Base-by-base conservation (phyloP, 1,140 invertebrate genomes). In the Drosophila prosaltans region DNA sequence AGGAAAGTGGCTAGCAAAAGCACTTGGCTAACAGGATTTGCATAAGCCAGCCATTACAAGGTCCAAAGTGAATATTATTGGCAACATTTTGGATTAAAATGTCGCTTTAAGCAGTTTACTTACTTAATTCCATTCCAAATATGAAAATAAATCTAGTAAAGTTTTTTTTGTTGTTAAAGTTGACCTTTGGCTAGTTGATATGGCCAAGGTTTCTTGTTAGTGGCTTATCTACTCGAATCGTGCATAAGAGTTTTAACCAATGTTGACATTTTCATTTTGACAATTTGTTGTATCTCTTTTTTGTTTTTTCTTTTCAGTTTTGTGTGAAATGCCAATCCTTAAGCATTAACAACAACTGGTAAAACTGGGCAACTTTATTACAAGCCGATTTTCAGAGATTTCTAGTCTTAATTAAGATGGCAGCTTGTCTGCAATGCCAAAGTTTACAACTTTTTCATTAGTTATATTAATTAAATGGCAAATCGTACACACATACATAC, bases 381-480 rank as follows among this genome's bases (percentile, higher is more conserved):
- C 63, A 64, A 45, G 74, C 36, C 30, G 45, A 59, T 43, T 71
- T 71, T 71, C 43, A 40, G 40, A 60, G 41, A 69, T 72, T 65
- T 69, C 24, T 3, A 65, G 68, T 39, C 54, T 83, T 83, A 89
- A 89, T 88, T 89, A 82, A 88, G 77, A 80, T 76, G 61, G 65
- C 77, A 70, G 74, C 60, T 72, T 63, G 65, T 40, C 55, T 59
- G 72, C 36, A 62, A 63, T 78, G 76, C 84, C 84, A 80, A 83
- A 83, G 72, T 76, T 78, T 58, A 65, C 65, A 71, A 71, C 72
- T 78, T 89, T 74, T 89, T 78, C 84, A 89, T 89, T 89, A 84
- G 74, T 84, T 90, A 78, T 71, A 89, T 89, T 84, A 81, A 89
- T 89, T 72, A 80, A 89, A 89, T 78, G 81, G 74, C 78, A 65